Conservation (phyloP, 2,888 invertebrate genomes). For the Augochlorella aurata region DNA sequence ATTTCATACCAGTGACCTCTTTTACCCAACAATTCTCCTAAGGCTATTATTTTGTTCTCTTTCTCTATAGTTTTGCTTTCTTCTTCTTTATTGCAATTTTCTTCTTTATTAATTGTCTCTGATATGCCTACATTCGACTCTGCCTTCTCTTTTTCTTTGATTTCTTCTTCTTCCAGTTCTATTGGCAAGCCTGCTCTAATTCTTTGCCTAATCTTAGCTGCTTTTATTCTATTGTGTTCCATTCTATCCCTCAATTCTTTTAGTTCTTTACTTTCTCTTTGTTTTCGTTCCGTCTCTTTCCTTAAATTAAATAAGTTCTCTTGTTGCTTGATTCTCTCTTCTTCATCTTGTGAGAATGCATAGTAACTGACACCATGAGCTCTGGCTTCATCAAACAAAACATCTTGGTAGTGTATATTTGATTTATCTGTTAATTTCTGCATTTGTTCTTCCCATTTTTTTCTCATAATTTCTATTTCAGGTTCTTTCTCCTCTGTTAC, state of each 20-base stretch:
- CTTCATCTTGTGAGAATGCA: conserved; percentile 93
- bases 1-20: conserved; percentile 85
- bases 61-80: conserved; percentile 70
- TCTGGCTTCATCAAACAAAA: conserved; percentile 95
- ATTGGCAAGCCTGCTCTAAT: conserved; percentile 89
- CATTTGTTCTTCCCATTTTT: conserved; percentile 95
- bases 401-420: conserved; percentile 95
- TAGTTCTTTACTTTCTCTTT: conserved; percentile 85
- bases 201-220: conserved; percentile 89
- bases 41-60: conserved; percentile 77
- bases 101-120: conserved; percentile 30
- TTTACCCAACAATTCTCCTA: conserved; percentile 79
- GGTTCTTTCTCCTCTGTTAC: conserved; percentile 70
- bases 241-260: conserved; percentile 86
- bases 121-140: conserved; percentile 31
- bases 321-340: conserved; percentile 90
- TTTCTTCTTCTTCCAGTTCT: conserved; percentile 76
- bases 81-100: conserved; percentile 51
- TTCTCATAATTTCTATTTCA: conserved; percentile 86
- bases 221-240: conserved; percentile 87
- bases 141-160: conserved; percentile 65
- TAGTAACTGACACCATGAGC: conserved; percentile 96
- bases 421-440: conserved; percentile 87
- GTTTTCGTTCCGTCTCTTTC: conserved; percentile 87
- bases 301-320: conserved; percentile 88